These are phyloP conservation scores for Mesopsocus fuscifrons DNA, from an alignment of 2,888 invertebrate species.

Conservation along the genomic window DNA sequence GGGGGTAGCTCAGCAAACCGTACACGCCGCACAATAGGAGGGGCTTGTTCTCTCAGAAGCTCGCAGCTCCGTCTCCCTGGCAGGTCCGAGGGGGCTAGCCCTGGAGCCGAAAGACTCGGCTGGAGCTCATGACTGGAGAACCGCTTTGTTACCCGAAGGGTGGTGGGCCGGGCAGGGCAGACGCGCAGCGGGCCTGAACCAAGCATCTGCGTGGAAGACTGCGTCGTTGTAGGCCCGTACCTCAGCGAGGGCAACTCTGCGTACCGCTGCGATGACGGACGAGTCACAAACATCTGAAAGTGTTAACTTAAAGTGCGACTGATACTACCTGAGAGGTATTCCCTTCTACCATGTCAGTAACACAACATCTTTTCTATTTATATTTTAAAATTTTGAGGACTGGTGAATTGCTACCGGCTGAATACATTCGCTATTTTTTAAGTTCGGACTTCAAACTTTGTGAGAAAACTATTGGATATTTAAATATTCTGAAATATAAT, in stretches of 20 bases:
- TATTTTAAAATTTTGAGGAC: too few species aligned
- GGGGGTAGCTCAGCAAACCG: conserved; percentile 6
- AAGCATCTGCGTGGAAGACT: conserved; percentile 2
- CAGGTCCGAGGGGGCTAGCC: neutral
- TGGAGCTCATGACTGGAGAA: neutral
- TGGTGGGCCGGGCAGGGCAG: neutral
- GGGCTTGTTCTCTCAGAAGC: neutral
- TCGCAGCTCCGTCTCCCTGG: neutral
- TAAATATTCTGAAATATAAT: too few species aligned
- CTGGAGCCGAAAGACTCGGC: neutral
- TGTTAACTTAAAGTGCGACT: too few species aligned
- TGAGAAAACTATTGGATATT: too few species aligned
- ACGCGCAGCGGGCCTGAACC: conserved; percentile 6
- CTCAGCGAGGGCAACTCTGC: conserved; percentile 5
- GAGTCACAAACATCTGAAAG: neutral
- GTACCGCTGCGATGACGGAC: neutral
- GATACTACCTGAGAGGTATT: too few species aligned
- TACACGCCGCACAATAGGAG: neutral
- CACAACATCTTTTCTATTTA: too few species aligned
- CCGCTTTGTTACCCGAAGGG: neutral
- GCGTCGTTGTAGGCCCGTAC: conserved; percentile 1
- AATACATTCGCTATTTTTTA: too few species aligned
- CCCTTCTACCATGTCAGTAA: too few species aligned
- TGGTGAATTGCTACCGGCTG: too few species aligned
- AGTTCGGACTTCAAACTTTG: too few species aligned